Evolutionary conservation across 2,113 vertebrate species (phyloP), one percentile per base, ranked within the genome.

Genomic region (Neogale vison): DNA sequence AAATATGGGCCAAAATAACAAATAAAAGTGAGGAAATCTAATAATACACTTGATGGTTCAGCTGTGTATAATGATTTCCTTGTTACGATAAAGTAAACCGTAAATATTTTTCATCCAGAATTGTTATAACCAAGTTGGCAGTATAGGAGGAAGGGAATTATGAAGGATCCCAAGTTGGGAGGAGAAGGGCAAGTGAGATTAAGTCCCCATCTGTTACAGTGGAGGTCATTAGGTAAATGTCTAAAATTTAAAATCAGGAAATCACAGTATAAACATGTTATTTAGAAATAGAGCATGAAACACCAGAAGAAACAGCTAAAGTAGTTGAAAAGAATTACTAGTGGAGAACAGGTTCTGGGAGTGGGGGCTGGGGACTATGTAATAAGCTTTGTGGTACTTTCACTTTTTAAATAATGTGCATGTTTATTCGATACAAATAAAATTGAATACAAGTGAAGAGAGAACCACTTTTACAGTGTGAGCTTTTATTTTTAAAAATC

Each of bases 401-500:
- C 17, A 13, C 42, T 93, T 93, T 77, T 82, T 42, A 67, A 88
- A 61, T 96, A 92, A 97, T 69, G 47, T 50, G 52, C 57, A 31
- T 26, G 26, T 84, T 65, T 79, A 59, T 69, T 88, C 57, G 34
- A 81, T 92, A 88, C 79, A 80, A 80, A 85, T 45, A 67, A 87
- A 82, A 71, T 52, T 57, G 88, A 74, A 69, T 85, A 23, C 67
- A 91, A 88, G 14, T 34, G n/a, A 93, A 93, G n/a, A 90, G 47
- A 31, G 72, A 90, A 71, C 23, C 52, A 76, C 50, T 90, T 93
- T 65, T 52, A 45, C 7, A 65, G 34, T 77, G 74, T 89, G n/a
- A 71, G 14, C 23, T 92, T 94, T 94, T 59, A 74, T 50, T 91
- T 92, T 45, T 5, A 6, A 47, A 83, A 31, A 82, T 77, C 36